phyloP scores from a whole-genome alignment of 2,113 vertebrate species.

The Haemorhous mexicanus region DNA sequence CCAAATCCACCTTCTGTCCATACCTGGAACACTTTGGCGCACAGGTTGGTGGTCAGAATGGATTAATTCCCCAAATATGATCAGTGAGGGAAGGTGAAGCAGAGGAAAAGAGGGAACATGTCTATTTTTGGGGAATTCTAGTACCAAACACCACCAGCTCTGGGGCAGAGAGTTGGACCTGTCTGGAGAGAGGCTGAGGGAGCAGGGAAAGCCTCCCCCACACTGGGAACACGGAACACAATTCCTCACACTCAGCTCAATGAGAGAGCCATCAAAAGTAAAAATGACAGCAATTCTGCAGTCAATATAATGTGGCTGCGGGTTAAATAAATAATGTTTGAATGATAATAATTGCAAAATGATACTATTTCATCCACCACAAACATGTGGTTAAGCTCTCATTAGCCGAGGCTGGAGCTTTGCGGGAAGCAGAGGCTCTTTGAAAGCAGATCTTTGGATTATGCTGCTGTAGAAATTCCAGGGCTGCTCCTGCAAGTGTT shows the following conservation, averaged over 20 bases:
- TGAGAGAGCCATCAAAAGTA: slow-evolving; percentile 47
- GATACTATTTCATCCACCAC: slow-evolving; percentile 50
- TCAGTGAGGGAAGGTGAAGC: neutral
- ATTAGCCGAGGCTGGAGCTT: slow-evolving; percentile 42
- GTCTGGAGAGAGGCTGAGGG: neutral
- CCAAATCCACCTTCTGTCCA: neutral
- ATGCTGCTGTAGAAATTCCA: neutral
- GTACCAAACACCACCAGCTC: neutral
- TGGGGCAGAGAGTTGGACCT: neutral
- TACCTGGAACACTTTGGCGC: neutral
- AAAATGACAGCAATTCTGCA: slow-evolving; percentile 67
- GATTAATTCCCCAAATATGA: neutral
- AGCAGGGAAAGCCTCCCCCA: neutral
- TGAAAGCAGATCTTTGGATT: slow-evolving; percentile 27
- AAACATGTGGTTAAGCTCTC: slow-evolving; percentile 65
- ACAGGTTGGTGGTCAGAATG: rapidly evolving
- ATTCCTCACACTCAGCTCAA: slow-evolving; percentile 8
- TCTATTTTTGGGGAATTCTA: neutral
- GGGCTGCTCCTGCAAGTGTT: neutral
- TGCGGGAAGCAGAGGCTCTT: neutral
- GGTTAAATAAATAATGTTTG: slow-evolving; percentile 66
- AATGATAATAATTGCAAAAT: slow-evolving; percentile 67
- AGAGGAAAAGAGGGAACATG: neutral
- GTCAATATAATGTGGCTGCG: slow-evolving; percentile 62
- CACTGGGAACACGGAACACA: neutral